These are phyloP conservation scores for Eupithecia subfuscata DNA, from an alignment of 2,888 invertebrate genomes.

Conservation along the genomic window DNA sequence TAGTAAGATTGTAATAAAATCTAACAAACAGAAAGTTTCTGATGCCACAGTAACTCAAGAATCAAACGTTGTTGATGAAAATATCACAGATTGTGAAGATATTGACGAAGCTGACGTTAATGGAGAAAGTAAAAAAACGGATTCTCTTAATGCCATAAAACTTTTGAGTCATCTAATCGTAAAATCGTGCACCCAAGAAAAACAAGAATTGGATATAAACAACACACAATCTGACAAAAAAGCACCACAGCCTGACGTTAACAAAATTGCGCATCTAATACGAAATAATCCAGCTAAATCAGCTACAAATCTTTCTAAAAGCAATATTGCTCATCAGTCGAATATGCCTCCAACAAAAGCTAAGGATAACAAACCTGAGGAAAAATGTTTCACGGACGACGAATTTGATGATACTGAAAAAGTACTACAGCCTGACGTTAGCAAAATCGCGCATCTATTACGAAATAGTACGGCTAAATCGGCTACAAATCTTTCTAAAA, in stretches of 20 bases:
- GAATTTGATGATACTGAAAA: too few relatives aligned
- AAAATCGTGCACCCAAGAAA: constrained; percentile 58
- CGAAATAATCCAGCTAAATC: constrained; percentile 15
- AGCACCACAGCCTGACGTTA: constrained; percentile 6
- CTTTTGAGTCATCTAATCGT: constrained; percentile 51
- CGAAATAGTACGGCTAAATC: constrained; percentile 12
- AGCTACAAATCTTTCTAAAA: background rate
- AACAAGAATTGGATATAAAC: constrained; percentile 34
- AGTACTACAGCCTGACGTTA: constrained; percentile 4
- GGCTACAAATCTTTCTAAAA: background rate
- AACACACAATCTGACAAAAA: constrained; percentile 19
- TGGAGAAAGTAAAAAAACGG: constrained; percentile 25
- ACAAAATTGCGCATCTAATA: constrained; percentile 31
- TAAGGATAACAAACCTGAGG: constrained; percentile 1
- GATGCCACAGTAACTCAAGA: constrained; percentile 22
- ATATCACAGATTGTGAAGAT: constrained; percentile 17
- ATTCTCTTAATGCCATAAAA: constrained; percentile 40
- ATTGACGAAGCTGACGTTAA: constrained; percentile 10
- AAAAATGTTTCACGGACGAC: too few relatives aligned
- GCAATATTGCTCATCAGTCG: background rate
- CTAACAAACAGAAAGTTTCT: constrained; percentile 21
- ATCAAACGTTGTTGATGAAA: constrained; percentile 24
- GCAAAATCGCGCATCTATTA: constrained; percentile 31
- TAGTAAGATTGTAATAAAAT: constrained; percentile 36
- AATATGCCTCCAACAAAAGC: constrained; percentile 13